Evolutionary conservation across 92 coral and sea anemone genomes (phyloP).

Genomic region (Actinostola sp.): DNA sequence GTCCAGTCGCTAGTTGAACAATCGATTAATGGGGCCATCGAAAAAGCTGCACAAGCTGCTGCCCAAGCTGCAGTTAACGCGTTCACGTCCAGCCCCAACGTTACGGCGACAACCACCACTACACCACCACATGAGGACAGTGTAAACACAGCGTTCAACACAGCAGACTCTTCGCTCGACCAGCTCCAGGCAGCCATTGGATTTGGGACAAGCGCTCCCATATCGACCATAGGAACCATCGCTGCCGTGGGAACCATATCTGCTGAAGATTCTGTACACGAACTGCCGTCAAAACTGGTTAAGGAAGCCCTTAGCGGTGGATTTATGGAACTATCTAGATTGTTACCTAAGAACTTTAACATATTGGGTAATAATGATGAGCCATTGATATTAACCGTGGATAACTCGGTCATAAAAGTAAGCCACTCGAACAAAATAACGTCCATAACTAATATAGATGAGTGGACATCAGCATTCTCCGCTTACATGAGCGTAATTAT

Average conservation of each 20-base stretch:
- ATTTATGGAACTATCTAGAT: conserved; percentile 47
- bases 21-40: conserved; percentile 12
- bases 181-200: conserved; percentile 1
- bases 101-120: background rate
- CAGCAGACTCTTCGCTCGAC: background rate
- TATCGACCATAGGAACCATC: too few relatives aligned
- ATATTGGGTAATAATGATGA: conserved; percentile 23
- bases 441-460: conserved; percentile 33
- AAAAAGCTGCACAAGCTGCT: conserved; percentile 6
- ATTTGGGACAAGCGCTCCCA: background rate
- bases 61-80: conserved; percentile 20
- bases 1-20: background rate
- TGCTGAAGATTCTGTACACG: conserved; percentile 21
- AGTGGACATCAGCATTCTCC: conserved; percentile 46
- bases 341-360: conserved; percentile 45
- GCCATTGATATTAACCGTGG: conserved; percentile 36
- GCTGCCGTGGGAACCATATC: too few relatives aligned
- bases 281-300: conserved; percentile 28
- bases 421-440: conserved; percentile 31
- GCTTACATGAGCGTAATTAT: conserved; percentile 46
- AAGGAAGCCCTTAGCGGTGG: conserved; percentile 45
- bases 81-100: background rate
- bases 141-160: background rate
- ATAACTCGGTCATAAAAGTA: conserved; percentile 33
- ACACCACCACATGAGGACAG: too few relatives aligned